These are phyloP conservation scores for Rallus limicola DNA, from an alignment of 2,113 vertebrate genomes.

Conservation along the genomic window DNA sequence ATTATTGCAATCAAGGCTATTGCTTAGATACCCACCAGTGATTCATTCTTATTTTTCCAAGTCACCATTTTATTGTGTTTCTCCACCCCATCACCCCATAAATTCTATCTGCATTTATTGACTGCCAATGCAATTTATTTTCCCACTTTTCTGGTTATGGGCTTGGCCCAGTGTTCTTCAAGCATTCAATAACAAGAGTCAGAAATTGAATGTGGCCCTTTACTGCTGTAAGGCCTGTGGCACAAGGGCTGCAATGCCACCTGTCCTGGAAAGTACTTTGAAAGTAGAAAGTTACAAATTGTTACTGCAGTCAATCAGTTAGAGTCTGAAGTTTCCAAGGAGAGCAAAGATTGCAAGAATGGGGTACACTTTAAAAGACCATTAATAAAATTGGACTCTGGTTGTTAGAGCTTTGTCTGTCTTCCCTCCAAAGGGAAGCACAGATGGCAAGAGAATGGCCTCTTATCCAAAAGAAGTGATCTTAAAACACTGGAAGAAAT, in stretches of 20 bases:
- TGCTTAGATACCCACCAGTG: slow-evolving; percentile 57
- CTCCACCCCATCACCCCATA: slow-evolving; percentile 56
- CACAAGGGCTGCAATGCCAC: slow-evolving; percentile 16
- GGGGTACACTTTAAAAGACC: background rate
- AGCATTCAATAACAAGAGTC: background rate
- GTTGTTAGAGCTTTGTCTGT: background rate
- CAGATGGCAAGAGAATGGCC: background rate
- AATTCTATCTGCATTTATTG: slow-evolving; percentile 42
- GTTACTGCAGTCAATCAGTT: background rate
- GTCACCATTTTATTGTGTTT: slow-evolving; percentile 51
- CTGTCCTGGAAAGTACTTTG: slow-evolving; percentile 26
- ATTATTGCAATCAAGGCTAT: slow-evolving; percentile 20
- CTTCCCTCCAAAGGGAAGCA: background rate
- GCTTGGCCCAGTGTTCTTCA: slow-evolving; percentile 1
- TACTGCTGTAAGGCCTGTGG: background rate
- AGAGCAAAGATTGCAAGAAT: background rate
- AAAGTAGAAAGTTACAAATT: background rate
- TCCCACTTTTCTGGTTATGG: background rate
- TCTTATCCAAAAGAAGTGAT: background rate
- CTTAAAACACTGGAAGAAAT: slow-evolving; percentile 7
- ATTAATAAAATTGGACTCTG: background rate
- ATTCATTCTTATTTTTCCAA: slow-evolving; percentile 54
- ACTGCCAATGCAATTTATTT: slow-evolving; percentile 32
- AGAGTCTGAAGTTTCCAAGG: background rate
- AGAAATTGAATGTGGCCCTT: background rate